phyloP scores from a whole-genome alignment of 2,888 invertebrate species.

The Octodonta nipae region DNA sequence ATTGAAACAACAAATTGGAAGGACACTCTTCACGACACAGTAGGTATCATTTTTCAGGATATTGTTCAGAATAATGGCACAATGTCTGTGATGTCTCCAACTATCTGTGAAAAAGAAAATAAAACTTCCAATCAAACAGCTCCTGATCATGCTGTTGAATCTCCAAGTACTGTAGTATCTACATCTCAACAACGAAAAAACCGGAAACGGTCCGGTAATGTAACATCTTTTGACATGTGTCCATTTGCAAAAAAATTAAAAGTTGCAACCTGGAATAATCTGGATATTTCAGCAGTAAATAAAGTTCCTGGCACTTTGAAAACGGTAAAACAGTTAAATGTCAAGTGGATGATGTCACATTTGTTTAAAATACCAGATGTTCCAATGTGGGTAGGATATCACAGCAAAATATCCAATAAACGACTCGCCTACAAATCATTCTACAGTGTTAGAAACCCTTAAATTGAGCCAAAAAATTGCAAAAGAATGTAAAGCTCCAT shows the following conservation, averaged over 20 bases:
- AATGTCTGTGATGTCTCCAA: background rate
- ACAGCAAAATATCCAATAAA: slow-evolving; percentile 18
- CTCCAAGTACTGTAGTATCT: too few species aligned
- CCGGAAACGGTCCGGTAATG: background rate
- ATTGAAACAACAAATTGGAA: background rate
- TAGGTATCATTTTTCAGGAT: background rate
- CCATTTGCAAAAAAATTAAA: background rate
- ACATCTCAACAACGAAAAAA: too few species aligned
- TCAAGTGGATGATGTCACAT: background rate
- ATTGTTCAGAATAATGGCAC: background rate
- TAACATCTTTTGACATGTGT: background rate
- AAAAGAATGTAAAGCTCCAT: slow-evolving; percentile 14
- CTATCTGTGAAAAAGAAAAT: background rate
- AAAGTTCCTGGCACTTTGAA: background rate
- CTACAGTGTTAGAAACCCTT: slow-evolving; percentile 20
- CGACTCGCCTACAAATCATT: slow-evolving; percentile 20
- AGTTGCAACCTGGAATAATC: too few species aligned
- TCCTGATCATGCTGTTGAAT: too few species aligned
- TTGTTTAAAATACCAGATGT: background rate
- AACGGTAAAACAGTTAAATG: background rate
- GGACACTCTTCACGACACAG: background rate
- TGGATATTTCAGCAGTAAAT: too few species aligned
- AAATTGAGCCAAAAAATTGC: slow-evolving; percentile 14
- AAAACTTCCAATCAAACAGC: background rate
- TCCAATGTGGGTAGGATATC: background rate